Evolutionary conservation across 53 echinoderm and acorn worm genomes (phyloP).

Genomic region (Astropecten irregularis): DNA sequence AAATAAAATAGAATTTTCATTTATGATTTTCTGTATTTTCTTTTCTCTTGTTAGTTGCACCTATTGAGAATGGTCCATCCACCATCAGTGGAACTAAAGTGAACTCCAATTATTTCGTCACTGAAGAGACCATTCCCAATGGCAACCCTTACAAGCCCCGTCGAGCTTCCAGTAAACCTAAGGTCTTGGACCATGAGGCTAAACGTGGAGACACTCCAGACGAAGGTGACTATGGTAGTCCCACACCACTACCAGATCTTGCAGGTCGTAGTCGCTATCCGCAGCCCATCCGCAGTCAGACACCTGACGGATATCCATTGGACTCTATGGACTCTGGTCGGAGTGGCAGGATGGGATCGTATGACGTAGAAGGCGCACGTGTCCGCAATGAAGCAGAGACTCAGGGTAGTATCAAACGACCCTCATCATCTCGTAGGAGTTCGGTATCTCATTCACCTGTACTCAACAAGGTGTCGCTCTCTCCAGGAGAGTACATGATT

Average conservation of each 20-base stretch:
- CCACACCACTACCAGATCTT: background rate
- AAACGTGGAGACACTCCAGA: background rate
- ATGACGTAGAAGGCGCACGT: constrained; percentile 57
- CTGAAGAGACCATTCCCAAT: constrained; percentile 49
- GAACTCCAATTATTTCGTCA: constrained; percentile 38
- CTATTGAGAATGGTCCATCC: constrained; percentile 40
- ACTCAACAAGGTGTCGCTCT: constrained; percentile 60
- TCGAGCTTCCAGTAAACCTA: constrained; percentile 60
- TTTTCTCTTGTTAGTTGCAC: too few species aligned
- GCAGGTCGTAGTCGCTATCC: constrained; percentile 24
- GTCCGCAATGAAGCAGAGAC: background rate
- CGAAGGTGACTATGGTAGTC: constrained; percentile 5
- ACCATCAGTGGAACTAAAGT: constrained; percentile 50
- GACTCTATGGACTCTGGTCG: constrained; percentile 16
- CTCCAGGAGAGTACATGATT: constrained; percentile 77
- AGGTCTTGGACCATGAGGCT: constrained; percentile 73
- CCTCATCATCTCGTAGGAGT: constrained; percentile 13
- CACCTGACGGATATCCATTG: constrained; percentile 13
- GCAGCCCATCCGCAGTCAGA: constrained; percentile 25
- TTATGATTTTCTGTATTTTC: too few species aligned
- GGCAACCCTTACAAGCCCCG: constrained; percentile 46
- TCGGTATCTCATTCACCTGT: background rate
- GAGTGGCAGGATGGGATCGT: constrained; percentile 3
- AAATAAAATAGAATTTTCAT: too few species aligned
- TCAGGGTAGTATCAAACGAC: constrained; percentile 3